A percentile compares a stretch with the other conserved stretches of the same genome.
Conservation (phyloP, 2,888 invertebrate species). For the Ceratothoa steindachneri region DNA sequence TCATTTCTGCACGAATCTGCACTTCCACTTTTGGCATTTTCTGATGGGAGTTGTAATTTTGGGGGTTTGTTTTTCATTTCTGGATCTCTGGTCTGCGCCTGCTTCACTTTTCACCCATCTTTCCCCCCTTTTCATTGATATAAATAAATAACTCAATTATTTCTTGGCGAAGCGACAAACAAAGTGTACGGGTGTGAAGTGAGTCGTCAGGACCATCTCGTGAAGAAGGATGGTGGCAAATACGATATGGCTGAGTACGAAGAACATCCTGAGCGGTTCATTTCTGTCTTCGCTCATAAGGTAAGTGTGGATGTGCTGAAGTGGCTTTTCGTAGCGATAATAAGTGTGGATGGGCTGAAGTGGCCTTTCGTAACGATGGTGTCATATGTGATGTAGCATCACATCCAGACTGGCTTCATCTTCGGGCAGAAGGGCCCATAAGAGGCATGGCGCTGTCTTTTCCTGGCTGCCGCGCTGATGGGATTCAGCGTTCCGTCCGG, state of each 20-base stretch:
- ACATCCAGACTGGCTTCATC: not conserved
- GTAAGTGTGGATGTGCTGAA: conserved; percentile 57
- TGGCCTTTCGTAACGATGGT: not conserved
- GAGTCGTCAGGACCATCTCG: conserved; percentile 85
- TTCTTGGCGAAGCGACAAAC: conserved; percentile 86
- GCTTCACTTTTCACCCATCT: too few species aligned
- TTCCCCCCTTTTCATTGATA: too few species aligned
- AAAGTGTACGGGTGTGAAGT: conserved; percentile 97
- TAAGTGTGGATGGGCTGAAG: not conserved
- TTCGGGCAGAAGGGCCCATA: not conserved
- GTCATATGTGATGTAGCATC: not conserved
- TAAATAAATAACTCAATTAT: too few species aligned
- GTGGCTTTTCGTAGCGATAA: too few species aligned
- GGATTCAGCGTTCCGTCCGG: too few species aligned
- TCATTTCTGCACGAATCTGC: too few species aligned
- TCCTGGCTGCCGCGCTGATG: too few species aligned
- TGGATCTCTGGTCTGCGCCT: too few species aligned
- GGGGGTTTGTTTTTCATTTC: too few species aligned
- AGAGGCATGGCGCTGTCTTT: not conserved
- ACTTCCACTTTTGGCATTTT: too few species aligned
- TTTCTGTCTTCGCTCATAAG: conserved; percentile 91
- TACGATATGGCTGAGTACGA: conserved; percentile 89
- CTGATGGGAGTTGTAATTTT: too few species aligned
- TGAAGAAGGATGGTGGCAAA: conserved; percentile 84
- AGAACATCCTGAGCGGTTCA: conserved; percentile 85